Base-by-base conservation (phyloP, 2,113 vertebrate genomes). In the Procavia capensis region DNA sequence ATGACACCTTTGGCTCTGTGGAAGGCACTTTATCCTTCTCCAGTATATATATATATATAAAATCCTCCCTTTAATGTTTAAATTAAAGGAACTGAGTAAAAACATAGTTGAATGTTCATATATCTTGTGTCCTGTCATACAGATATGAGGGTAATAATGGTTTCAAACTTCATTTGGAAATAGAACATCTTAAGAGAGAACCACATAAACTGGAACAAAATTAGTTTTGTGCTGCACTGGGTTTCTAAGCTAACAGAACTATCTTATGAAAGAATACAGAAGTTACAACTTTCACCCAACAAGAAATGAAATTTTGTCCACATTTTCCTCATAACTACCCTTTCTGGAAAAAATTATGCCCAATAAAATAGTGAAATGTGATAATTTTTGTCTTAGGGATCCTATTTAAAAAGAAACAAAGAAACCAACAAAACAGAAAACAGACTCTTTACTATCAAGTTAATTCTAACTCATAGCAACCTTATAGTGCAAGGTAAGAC, bases 81-180 rank as follows among this genome's bases (percentile, higher is more conserved):
- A 34, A 85, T 81, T 76, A 36, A 93, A 63, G 80, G 31, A 83
- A n/a, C 27, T 91, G 39, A 88, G 43, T 94, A 47, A 94, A 92
- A 92, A 90, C 19, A 19, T 92, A 63, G 7, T 47, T 76, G 47
- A 70, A 78, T 86, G 17, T 17, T 84, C 36, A 81, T 20, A 43
- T 57, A 75, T 3, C 11, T 59, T 87, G 39, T 47, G 17, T 50
- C 20, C 11, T 95, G 24, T 81, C 78, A 41, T 43, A 88, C 31
- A 74, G 16, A 70, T 39, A 92, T 68, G 22, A 17, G 92, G 11
- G 70, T 66, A 57, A 85, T 10, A 74, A 27, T 61, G 74, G 25
- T 80, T 29, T 34, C 47, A 70, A 90, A 59, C 14, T 70, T 57
- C 27, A 63, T 64, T 84, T 6, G 80, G 31, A 96, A 94, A 89